Percentiles rank a stretch among this genome's conserved stretches.
Evolutionary conservation across 2,888 invertebrate genomes (phyloP).

Genomic region (Aromia moschata): DNA sequence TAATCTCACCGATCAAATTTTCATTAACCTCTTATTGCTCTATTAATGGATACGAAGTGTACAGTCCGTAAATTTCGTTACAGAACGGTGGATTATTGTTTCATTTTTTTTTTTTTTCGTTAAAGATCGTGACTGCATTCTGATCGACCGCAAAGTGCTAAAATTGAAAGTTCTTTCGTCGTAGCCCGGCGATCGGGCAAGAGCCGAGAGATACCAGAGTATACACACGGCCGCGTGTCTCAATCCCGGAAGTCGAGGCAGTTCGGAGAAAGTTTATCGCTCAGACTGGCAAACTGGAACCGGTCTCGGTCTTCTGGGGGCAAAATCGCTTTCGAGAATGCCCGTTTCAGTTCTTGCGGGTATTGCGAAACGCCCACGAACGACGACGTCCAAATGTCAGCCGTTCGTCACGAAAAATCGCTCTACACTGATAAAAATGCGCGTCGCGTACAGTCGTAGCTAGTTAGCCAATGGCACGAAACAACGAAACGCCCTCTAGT

Average conservation of each 20-base stretch:
- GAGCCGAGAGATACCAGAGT: slow-evolving; percentile 29
- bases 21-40: not conserved
- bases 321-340: slow-evolving; percentile 50
- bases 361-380: slow-evolving; percentile 51
- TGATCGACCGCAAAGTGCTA: slow-evolving; percentile 28
- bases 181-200: slow-evolving; percentile 28
- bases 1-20: too few relatives aligned
- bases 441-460: too few relatives aligned
- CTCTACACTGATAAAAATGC: slow-evolving; percentile 1
- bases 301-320: slow-evolving; percentile 49
- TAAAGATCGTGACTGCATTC: slow-evolving; percentile 14
- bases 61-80: not conserved
- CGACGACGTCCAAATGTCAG: slow-evolving; percentile 21
- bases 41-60: not conserved
- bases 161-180: slow-evolving; percentile 37
- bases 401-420: not conserved
- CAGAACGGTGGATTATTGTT: not conserved
- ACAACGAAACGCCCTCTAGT: too few relatives aligned
- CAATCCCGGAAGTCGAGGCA: slow-evolving; percentile 56
- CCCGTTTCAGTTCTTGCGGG: slow-evolving; percentile 37
- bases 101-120: not conserved
- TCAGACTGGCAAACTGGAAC: slow-evolving; percentile 52
- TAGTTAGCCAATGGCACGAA: too few relatives aligned
- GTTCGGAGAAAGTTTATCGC: slow-evolving; percentile 55
- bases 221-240: slow-evolving; percentile 42